Conservation (phyloP, 2,888 invertebrate species). For the Lithophane semibrunnea region DNA sequence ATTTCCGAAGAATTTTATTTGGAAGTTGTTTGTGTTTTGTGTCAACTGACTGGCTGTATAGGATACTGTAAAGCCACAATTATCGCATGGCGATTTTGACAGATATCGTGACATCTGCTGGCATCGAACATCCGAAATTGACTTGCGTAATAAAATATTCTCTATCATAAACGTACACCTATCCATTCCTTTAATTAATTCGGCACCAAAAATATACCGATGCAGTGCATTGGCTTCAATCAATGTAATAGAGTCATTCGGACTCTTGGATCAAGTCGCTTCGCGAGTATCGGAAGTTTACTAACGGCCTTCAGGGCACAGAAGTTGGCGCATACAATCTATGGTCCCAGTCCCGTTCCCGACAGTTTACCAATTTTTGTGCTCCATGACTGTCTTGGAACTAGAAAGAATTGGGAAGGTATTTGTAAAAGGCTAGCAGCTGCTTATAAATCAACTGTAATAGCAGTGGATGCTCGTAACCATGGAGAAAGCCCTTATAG, state of each 20-base stretch:
- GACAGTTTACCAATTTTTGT: conserved; percentile 85
- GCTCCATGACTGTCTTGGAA: conserved; percentile 96
- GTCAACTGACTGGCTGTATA: too few species aligned
- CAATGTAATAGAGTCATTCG: conserved; percentile 10
- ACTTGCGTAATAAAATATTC: neutral
- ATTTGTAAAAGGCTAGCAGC: conserved; percentile 93
- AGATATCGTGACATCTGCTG: neutral
- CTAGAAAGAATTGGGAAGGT: conserved; percentile 96
- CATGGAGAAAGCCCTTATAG: conserved; percentile 97
- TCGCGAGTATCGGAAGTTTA: conserved; percentile 6
- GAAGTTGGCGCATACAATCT: conserved; percentile 36
- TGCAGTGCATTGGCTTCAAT: conserved; percentile 10
- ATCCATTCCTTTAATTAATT: neutral
- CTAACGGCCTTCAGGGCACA: conserved; percentile 18
- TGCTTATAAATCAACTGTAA: conserved; percentile 91
- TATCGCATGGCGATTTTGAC: neutral
- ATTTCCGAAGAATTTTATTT: too few species aligned
- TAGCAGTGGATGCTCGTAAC: conserved; percentile 96
- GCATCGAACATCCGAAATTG: conserved; percentile 6
- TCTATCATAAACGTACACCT: neutral
- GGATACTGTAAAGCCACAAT: too few species aligned
- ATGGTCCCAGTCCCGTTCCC: conserved; percentile 53
- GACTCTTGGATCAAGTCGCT: neutral
- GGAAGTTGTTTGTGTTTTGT: too few species aligned
- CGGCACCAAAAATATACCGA: neutral